phyloP scores from a whole-genome alignment of 2,888 invertebrate genomes.

The Micropterix aruncella region DNA sequence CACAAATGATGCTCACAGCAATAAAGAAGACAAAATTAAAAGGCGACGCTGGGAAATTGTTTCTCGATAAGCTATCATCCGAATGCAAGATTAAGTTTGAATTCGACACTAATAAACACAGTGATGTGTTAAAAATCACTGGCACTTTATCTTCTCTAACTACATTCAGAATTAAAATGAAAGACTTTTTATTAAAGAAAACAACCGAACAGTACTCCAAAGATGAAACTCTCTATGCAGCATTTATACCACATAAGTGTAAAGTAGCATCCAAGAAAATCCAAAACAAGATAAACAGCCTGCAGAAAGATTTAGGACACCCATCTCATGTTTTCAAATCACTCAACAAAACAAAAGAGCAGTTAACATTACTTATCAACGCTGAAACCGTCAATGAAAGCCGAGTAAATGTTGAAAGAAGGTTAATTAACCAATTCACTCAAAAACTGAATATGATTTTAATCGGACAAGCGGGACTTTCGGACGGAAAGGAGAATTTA shows the following conservation, averaged over 20 bases:
- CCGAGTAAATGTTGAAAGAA: not conserved
- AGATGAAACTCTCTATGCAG: constrained; percentile 3
- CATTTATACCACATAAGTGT: not conserved
- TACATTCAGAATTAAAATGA: constrained; percentile 31
- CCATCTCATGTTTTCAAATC: not conserved
- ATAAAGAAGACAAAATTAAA: constrained; percentile 32
- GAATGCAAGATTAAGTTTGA: constrained; percentile 21
- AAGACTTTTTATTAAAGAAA: constrained; percentile 20
- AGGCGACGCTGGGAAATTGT: constrained; percentile 29
- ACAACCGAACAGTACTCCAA: constrained; percentile 12
- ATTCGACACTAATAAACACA: constrained; percentile 23
- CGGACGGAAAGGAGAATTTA: constrained; percentile 32
- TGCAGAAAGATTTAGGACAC: constrained; percentile 3
- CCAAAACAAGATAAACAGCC: constrained; percentile 4
- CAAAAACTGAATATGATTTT: constrained; percentile 37
- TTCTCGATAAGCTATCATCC: constrained; percentile 23
- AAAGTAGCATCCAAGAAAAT: not conserved
- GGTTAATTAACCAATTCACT: not conserved
- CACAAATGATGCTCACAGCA: constrained; percentile 34
- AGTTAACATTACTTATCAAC: not conserved
- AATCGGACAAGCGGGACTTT: constrained; percentile 42
- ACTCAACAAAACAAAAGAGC: not conserved
- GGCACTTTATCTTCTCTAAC: constrained; percentile 36
- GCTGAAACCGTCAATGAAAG: not conserved
- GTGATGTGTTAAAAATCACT: constrained; percentile 31